Evolutionary conservation across 2,797 vertebrate genomes (phyloP).

Genomic region (Pseudopleuronectes americanus): DNA sequence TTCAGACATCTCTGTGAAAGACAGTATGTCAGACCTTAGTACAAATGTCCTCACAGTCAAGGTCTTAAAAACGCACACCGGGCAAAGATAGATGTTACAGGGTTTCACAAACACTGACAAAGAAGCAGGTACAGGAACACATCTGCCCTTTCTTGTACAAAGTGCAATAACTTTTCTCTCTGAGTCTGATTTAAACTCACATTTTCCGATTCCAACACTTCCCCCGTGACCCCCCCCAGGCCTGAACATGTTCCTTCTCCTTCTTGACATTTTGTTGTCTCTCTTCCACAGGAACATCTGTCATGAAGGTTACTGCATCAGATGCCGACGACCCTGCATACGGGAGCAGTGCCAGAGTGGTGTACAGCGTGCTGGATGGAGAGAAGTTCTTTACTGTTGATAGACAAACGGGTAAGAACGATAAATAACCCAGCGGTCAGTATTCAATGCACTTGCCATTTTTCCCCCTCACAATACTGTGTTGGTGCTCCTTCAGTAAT

Average conservation of each 20-base stretch:
- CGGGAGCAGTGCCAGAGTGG: slow-evolving; percentile 94
- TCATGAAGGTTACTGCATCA: slow-evolving; percentile 97
- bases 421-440: background rate
- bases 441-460: background rate
- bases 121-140: background rate
- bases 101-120: background rate
- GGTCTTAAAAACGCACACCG: slow-evolving; percentile 1
- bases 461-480: background rate
- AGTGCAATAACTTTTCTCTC: background rate
- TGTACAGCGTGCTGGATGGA: slow-evolving; percentile 95
- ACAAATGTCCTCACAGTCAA: background rate
- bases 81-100: slow-evolving; percentile 21
- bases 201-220: slow-evolving; percentile 13
- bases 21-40: background rate
- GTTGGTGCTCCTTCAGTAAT: slow-evolving; percentile 6
- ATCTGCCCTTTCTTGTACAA: background rate
- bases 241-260: slow-evolving; percentile 2
- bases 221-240: background rate
- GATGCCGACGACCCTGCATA: slow-evolving; percentile 97
- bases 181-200: background rate
- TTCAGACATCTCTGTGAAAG: too few relatives aligned
- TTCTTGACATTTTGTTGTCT: slow-evolving; percentile 33
- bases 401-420: slow-evolving; percentile 89
- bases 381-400: slow-evolving; percentile 95
- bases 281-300: slow-evolving; percentile 90